Evolutionary conservation across 53 echinoderm and acorn worm genomes (phyloP).

Genomic region (Echinarachnius parma): DNA sequence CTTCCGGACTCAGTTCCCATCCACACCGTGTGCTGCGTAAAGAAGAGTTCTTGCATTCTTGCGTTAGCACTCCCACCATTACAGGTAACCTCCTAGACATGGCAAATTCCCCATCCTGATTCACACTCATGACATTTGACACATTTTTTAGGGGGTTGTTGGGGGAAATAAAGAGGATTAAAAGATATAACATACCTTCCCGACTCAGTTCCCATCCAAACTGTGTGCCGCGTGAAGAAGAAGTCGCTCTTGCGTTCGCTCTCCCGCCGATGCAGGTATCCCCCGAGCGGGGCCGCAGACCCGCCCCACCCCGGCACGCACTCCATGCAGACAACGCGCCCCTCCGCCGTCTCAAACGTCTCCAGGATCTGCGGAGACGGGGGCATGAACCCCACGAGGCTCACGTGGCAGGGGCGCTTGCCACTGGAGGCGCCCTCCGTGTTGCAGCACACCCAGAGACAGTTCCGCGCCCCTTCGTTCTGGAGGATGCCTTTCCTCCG

Average conservation of each 20-base stretch:
- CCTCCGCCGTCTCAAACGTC: slow-evolving; percentile 78
- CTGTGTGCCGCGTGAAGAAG: slow-evolving; percentile 72
- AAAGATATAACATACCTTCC: too few species aligned
- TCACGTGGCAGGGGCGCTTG: slow-evolving; percentile 70
- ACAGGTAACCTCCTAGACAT: slow-evolving; percentile 7
- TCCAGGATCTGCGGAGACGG: slow-evolving; percentile 75
- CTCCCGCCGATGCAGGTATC: slow-evolving; percentile 33
- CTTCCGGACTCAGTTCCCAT: slow-evolving; percentile 76
- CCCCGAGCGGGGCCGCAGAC: neutral
- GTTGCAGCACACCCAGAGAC: slow-evolving; percentile 84
- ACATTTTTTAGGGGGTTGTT: too few species aligned
- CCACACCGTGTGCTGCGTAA: slow-evolving; percentile 83
- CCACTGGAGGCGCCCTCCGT: slow-evolving; percentile 61
- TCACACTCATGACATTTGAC: too few species aligned
- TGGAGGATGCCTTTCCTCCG: slow-evolving; percentile 58
- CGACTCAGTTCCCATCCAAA: slow-evolving; percentile 85
- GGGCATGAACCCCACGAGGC: slow-evolving; percentile 81
- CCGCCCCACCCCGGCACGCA: slow-evolving; percentile 70
- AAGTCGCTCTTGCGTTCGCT: slow-evolving; percentile 54
- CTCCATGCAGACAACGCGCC: slow-evolving; percentile 76
- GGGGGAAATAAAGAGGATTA: too few species aligned
- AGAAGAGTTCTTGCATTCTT: slow-evolving; percentile 66
- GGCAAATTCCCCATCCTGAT: too few species aligned
- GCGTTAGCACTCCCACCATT: slow-evolving; percentile 34
- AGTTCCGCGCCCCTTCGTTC: slow-evolving; percentile 74